These are phyloP conservation scores for Heliconius charithonia DNA, from an alignment of 2,888 invertebrate genomes.

Conservation along the genomic window DNA sequence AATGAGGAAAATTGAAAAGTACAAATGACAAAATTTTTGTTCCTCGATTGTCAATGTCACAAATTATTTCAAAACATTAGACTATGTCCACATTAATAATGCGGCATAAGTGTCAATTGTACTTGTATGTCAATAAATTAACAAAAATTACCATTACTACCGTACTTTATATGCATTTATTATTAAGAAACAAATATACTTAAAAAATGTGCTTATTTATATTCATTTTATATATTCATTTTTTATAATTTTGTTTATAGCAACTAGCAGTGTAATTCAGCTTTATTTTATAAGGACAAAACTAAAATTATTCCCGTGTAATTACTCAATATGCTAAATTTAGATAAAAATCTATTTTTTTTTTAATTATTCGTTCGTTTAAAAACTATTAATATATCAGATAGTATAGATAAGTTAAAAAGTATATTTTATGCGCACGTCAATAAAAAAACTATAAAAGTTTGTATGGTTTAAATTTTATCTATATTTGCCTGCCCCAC, in stretches of 20 bases:
- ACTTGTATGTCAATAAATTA: neutral
- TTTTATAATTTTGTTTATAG: neutral
- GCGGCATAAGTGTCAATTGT: constrained; percentile 10
- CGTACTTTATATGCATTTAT: neutral
- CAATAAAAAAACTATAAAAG: constrained; percentile 31
- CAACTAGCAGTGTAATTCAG: neutral
- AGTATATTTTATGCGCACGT: constrained; percentile 6
- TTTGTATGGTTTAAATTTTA: constrained; percentile 46
- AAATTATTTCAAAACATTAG: constrained; percentile 13
- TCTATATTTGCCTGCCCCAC: constrained; percentile 57
- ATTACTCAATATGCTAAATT: neutral
- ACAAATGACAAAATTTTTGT: constrained; percentile 24
- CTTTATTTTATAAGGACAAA: neutral
- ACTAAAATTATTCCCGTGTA: neutral
- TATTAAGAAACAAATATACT: no score
- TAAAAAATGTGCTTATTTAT: neutral
- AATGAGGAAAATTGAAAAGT: constrained; percentile 34
- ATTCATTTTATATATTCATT: neutral
- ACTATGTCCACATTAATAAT: neutral
- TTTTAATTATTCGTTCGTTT: neutral
- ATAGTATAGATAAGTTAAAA: neutral
- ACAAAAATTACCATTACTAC: neutral
- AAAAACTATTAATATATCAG: neutral
- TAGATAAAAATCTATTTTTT: neutral
- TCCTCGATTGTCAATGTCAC: constrained; percentile 21